A percentile compares a stretch with the other conserved stretches of the same genome.
phyloP scores from a whole-genome alignment of 2,797 vertebrate genomes.

The Pangasius sanitwongsei region DNA sequence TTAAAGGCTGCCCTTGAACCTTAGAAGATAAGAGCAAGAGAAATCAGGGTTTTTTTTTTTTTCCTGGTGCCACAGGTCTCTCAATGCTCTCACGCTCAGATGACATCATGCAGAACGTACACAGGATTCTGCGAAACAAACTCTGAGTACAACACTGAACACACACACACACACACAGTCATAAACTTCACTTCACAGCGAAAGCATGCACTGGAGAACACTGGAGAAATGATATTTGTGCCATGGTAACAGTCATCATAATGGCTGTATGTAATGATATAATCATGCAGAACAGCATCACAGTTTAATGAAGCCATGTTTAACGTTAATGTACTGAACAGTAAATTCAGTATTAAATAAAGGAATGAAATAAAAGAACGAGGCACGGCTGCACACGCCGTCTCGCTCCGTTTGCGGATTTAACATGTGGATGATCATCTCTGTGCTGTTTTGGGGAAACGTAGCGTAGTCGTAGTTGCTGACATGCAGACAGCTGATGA shows the following conservation, averaged over 20 bases:
- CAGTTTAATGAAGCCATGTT: background rate
- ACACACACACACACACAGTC: background rate
- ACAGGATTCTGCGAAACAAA: background rate
- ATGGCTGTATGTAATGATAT: background rate
- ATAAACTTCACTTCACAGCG: background rate
- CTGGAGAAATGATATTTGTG: background rate
- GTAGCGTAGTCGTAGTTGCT: too few species aligned
- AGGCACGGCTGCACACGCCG: background rate
- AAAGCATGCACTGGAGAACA: background rate
- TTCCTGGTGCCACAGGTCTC: background rate
- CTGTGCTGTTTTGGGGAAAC: background rate
- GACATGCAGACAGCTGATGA: constrained; percentile 14
- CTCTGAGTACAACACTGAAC: background rate
- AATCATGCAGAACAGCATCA: background rate
- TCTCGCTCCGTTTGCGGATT: background rate
- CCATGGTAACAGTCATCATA: background rate
- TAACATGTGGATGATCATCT: background rate
- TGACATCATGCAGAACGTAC: constrained; percentile 59
- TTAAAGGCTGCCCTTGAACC: constrained; percentile 97
- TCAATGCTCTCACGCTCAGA: background rate
- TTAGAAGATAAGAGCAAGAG: constrained; percentile 55
- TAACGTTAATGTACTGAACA: background rate
- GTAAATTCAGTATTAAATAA: background rate
- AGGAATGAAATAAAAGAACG: background rate
- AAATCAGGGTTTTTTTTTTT: background rate